phyloP scores from a whole-genome alignment of 2,113 vertebrate species.

The Pangasianodon gigas region DNA sequence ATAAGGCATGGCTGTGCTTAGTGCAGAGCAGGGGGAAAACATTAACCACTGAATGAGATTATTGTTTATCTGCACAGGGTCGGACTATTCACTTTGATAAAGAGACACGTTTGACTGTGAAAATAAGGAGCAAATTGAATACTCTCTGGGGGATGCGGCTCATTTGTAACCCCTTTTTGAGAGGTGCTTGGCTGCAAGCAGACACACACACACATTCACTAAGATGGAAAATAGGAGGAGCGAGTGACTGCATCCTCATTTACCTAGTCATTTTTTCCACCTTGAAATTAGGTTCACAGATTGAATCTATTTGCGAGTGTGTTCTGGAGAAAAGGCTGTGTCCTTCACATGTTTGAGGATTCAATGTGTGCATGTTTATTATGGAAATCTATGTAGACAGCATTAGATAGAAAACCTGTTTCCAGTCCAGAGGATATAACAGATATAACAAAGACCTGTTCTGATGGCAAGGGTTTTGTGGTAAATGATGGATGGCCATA shows the following conservation, averaged over 20 bases:
- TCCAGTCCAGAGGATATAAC: conserved; percentile 46
- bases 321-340: conserved; percentile 35
- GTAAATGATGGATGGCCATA: not conserved
- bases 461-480: conserved; percentile 33
- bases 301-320: conserved; percentile 46
- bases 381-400: conserved; percentile 47
- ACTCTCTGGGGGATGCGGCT: conserved; percentile 73
- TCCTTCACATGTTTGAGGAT: conserved; percentile 49
- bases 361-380: conserved; percentile 39
- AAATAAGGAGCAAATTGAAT: conserved; percentile 75
- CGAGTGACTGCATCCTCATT: conserved; percentile 39
- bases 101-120: conserved; percentile 83
- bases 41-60: conserved; percentile 87
- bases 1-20: conserved; percentile 82
- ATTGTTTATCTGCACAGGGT: conserved; percentile 80
- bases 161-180: conserved; percentile 56
- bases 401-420: conserved; percentile 45
- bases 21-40: conserved; percentile 82
- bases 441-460: conserved; percentile 44
- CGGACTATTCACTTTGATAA: conserved; percentile 66
- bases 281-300: conserved; percentile 54
- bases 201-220: conserved; percentile 23
- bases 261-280: conserved; percentile 50
- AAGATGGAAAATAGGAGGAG: conserved; percentile 21
- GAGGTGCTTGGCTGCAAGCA: conserved; percentile 30